Evolutionary conservation across 2,113 vertebrate genomes (phyloP).

Genomic region (Saiga tatarica): DNA sequence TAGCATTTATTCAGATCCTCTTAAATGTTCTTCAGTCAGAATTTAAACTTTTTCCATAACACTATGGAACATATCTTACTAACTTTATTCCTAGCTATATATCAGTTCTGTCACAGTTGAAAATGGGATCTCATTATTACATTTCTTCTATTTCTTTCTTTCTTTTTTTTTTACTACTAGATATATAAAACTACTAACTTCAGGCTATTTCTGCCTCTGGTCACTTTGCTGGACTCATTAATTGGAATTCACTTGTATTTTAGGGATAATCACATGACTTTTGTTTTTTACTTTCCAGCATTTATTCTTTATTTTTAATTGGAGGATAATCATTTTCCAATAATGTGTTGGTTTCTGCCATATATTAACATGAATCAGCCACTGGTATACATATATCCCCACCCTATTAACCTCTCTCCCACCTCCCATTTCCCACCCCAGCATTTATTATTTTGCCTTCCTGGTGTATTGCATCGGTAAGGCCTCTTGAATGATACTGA

Average conservation of each 20-base stretch:
- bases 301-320: not conserved
- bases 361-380: not conserved
- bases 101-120: not conserved
- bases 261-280: not conserved
- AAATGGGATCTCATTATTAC: not conserved
- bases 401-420: not conserved
- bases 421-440: not conserved
- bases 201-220: not conserved
- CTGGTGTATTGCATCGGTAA: not conserved
- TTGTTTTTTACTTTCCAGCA: not conserved
- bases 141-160: not conserved
- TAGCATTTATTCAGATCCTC: not conserved
- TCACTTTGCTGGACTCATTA: not conserved
- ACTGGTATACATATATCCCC: not conserved
- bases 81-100: not conserved
- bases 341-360: not conserved
- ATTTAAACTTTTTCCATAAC: not conserved
- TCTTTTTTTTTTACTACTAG: not conserved
- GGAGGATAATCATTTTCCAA: not conserved
- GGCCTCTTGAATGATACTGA: not conserved
- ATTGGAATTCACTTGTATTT: not conserved
- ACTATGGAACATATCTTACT: not conserved
- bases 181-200: not conserved
- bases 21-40: not conserved
- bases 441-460: not conserved